Percentiles rank a stretch among this genome's conserved stretches.
Conservation (phyloP, 1,140 invertebrate genomes). For the Drosophila orosa region DNA sequence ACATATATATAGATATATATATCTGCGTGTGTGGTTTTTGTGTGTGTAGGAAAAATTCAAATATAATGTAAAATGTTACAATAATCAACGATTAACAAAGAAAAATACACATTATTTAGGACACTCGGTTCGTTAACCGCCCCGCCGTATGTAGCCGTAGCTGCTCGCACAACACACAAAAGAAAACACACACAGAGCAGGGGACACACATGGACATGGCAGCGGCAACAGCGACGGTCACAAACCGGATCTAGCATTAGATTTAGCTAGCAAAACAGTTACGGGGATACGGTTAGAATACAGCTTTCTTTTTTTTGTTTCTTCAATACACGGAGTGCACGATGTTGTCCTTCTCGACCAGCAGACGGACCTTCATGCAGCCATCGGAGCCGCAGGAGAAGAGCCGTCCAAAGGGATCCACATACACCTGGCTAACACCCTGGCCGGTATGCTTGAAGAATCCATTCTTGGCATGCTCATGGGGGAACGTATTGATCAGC, state of each 20-base stretch:
- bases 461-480: conserved; percentile 96
- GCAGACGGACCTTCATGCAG: conserved; percentile 97
- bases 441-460: conserved; percentile 98
- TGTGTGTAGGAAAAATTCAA: conserved; percentile 51
- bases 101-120: conserved; percentile 55
- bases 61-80: conserved; percentile 53
- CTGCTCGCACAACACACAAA: conserved; percentile 15
- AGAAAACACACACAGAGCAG: conserved; percentile 19
- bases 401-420: conserved; percentile 93
- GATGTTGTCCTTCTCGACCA: conserved; percentile 87
- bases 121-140: conserved; percentile 7
- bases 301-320: too few species aligned
- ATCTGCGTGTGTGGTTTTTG: conserved; percentile 28
- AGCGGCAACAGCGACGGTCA: background rate
- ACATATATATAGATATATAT: conserved; percentile 40
- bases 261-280: conserved; percentile 10
- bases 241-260: background rate
- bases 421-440: conserved; percentile 97
- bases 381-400: conserved; percentile 99
- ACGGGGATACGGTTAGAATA: conserved; percentile 27
- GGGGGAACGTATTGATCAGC: conserved; percentile 93
- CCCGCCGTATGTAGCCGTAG: conserved; percentile 10
- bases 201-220: conserved; percentile 15
- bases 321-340: conserved; percentile 81
- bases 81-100: conserved; percentile 79